phyloP scores from a whole-genome alignment of 2,797 vertebrate genomes.

The Taenioides sp. region DNA sequence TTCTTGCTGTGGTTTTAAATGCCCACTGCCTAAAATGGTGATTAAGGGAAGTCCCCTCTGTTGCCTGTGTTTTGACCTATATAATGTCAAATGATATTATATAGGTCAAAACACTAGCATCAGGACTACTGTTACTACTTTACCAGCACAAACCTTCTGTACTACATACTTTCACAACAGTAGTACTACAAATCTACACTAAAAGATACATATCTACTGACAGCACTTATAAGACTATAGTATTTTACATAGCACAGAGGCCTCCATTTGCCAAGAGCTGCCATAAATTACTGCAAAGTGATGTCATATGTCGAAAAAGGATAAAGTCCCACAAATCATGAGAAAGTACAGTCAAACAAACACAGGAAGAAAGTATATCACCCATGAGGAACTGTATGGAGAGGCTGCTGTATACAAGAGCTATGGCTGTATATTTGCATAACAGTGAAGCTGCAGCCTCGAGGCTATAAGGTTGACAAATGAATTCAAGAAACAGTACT shows the following conservation, averaged over 20 bases:
- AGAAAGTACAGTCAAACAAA: constrained; percentile 16
- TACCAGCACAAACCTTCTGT: neutral
- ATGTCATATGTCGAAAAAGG: constrained; percentile 3
- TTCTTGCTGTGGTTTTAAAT: neutral
- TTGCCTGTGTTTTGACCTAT: constrained; percentile 50
- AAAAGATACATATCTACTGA: neutral
- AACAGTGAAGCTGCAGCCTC: too few relatives aligned
- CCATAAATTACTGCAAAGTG: neutral
- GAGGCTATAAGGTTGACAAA: too few relatives aligned
- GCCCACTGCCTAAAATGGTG: neutral
- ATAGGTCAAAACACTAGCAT: constrained; percentile 35
- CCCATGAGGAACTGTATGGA: constrained; percentile 18
- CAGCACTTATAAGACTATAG: neutral
- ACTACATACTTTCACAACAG: neutral
- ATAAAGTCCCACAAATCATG: constrained; percentile 19
- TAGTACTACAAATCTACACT: too few relatives aligned
- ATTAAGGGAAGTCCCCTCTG: constrained; percentile 31
- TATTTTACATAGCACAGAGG: neutral
- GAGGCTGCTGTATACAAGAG: neutral
- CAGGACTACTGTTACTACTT: too few relatives aligned
- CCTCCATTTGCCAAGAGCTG: neutral
- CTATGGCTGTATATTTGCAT: constrained; percentile 12
- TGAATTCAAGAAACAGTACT: too few relatives aligned
- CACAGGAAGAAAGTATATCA: constrained; percentile 1
- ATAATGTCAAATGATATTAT: constrained; percentile 27